Percentiles rank a stretch among this genome's conserved stretches.
phyloP scores from a whole-genome alignment of 2,113 vertebrate species.

The Fulmarus glacialis region DNA sequence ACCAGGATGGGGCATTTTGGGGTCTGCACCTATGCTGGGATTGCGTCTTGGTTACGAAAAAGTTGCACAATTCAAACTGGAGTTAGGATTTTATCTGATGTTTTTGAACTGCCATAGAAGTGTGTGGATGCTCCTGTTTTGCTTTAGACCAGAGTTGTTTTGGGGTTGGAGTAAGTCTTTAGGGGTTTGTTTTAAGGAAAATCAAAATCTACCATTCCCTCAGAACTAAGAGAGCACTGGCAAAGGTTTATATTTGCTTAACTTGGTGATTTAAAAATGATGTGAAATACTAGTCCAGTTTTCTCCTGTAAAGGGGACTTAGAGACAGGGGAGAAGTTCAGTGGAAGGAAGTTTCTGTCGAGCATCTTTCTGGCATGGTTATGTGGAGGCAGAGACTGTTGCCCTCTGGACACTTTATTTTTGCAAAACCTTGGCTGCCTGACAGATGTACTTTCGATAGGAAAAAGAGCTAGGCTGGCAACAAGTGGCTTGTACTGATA shows the following conservation, averaged over 20 bases:
- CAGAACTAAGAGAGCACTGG: not conserved
- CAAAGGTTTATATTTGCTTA: not conserved
- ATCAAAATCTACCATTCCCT: not conserved
- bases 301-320: not conserved
- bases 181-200: not conserved
- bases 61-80: not conserved
- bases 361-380: not conserved
- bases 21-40: not conserved
- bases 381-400: not conserved
- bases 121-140: not conserved
- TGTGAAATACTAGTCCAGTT: not conserved
- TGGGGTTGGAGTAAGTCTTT: not conserved
- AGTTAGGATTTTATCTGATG: not conserved
- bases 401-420: not conserved
- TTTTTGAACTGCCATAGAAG: not conserved
- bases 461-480: not conserved
- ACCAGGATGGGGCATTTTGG: not conserved
- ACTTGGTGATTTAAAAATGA: not conserved
- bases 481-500: conserved; percentile 26
- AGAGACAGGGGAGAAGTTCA: not conserved
- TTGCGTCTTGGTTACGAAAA: not conserved
- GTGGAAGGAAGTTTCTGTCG: not conserved
- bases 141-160: not conserved
- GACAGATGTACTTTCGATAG: not conserved
- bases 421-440: conserved; percentile 19